These are phyloP conservation scores for Hydrozoanthus tunicans DNA, from an alignment of 64 coral and sea anemone species.

Conservation along the genomic window DNA sequence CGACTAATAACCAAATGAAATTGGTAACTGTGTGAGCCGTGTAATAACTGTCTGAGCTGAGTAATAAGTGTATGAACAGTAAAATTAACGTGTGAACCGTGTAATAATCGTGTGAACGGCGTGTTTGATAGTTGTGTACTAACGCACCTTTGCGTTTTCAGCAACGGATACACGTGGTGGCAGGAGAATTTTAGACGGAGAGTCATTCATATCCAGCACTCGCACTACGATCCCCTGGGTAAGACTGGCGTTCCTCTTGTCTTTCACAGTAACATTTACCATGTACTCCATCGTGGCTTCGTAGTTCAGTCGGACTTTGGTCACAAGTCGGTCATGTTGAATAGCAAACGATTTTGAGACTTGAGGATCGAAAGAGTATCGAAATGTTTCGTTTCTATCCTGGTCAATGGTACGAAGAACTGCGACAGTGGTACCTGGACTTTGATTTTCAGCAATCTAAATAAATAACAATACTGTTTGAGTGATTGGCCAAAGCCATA, in stretches of 20 bases:
- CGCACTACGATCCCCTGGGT: slow-evolving; percentile 55
- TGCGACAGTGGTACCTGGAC: slow-evolving; percentile 58
- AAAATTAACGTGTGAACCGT: no score
- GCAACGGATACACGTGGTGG: slow-evolving; percentile 59
- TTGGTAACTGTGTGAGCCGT: no score
- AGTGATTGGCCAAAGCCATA: neutral
- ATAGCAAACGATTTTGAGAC: slow-evolving; percentile 27
- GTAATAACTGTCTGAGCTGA: no score
- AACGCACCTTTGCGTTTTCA: slow-evolving; percentile 67
- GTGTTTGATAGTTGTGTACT: no score
- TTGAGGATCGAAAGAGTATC: slow-evolving; percentile 35
- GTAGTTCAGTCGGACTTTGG: slow-evolving; percentile 65
- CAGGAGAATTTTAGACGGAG: slow-evolving; percentile 51
- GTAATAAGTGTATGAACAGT: no score
- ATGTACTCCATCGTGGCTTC: slow-evolving; percentile 34
- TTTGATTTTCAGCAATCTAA: slow-evolving; percentile 72
- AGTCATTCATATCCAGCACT: slow-evolving; percentile 70
- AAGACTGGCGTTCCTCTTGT: slow-evolving; percentile 73
- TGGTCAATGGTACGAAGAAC: slow-evolving; percentile 52
- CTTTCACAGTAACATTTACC: slow-evolving; percentile 62
- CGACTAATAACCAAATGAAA: no score
- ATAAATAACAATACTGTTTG: neutral
- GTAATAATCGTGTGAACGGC: no score
- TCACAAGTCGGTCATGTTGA: slow-evolving; percentile 44
- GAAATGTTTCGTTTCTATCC: slow-evolving; percentile 54